Conservation (phyloP, 2,797 vertebrate genomes). For the Myoxocephalus aenaeus region DNA sequence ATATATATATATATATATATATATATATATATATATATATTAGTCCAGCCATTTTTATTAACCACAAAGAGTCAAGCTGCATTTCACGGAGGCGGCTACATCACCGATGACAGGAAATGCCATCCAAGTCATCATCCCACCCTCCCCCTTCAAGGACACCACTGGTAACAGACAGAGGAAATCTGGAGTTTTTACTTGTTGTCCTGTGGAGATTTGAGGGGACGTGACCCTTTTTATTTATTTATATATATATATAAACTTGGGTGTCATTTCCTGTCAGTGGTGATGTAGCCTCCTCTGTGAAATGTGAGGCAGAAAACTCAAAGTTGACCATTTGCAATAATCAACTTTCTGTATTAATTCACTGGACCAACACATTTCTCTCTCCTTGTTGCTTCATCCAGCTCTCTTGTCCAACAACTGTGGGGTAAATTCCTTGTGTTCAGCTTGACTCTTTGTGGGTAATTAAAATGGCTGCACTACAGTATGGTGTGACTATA, state of each 20-base stretch:
- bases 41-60: conserved; percentile 42
- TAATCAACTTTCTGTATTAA: neutral
- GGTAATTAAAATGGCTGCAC: conserved; percentile 46
- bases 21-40: no score
- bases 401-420: conserved; percentile 26
- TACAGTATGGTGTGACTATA: no score
- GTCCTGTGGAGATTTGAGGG: conserved; percentile 15
- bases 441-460: conserved; percentile 56
- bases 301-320: conserved; percentile 53
- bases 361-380: conserved; percentile 10
- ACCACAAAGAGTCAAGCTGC: conserved; percentile 55
- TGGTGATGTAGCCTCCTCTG: conserved; percentile 40
- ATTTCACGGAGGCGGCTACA: conserved; percentile 45
- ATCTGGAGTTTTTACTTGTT: conserved; percentile 9
- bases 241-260: neutral
- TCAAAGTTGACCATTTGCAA: neutral
- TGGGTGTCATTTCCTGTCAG: conserved; percentile 72
- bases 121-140: conserved; percentile 49
- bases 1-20: no score
- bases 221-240: conserved; percentile 27
- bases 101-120: conserved; percentile 73
- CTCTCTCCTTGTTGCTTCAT: neutral
- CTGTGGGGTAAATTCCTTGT: conserved; percentile 60
- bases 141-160: conserved; percentile 35
- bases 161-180: conserved; percentile 38